These are phyloP conservation scores for Sarcophaga bullata DNA, from an alignment of 1,140 invertebrate species.

Conservation along the genomic window DNA sequence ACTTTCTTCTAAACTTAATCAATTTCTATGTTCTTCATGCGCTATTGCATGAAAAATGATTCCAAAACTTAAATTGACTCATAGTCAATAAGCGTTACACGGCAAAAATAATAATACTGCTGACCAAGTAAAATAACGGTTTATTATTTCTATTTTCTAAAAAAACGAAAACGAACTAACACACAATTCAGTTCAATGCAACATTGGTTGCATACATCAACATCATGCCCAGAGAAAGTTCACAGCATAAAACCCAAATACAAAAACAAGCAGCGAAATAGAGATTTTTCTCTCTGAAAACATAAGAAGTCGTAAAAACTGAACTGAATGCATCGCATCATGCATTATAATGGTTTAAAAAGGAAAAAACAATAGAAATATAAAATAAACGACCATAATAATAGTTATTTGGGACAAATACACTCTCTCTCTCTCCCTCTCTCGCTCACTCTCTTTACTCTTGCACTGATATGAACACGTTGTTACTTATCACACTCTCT, in stretches of 20 bases:
- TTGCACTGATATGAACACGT: too few species aligned
- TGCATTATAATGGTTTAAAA: constrained; percentile 35
- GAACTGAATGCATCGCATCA: constrained; percentile 25
- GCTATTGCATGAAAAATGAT: too few species aligned
- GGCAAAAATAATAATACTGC: constrained; percentile 24
- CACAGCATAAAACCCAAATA: neutral
- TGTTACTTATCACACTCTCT: too few species aligned
- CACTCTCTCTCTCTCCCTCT: neutral
- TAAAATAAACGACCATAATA: constrained; percentile 31
- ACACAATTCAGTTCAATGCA: neutral
- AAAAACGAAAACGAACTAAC: constrained; percentile 1
- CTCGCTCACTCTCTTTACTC: too few species aligned
- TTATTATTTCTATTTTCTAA: neutral
- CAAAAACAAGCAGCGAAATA: neutral
- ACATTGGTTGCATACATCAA: constrained; percentile 30
- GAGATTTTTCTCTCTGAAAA: neutral
- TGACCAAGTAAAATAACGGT: constrained; percentile 32
- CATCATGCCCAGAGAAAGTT: neutral
- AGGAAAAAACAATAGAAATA: neutral
- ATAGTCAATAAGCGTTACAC: constrained; percentile 35
- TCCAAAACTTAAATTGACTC: too few species aligned
- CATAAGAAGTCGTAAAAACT: neutral
- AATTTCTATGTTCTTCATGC: too few species aligned
- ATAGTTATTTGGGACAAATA: constrained; percentile 30
- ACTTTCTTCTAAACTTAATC: too few species aligned